Base-by-base conservation (phyloP, 2,797 vertebrate genomes). In the Anisognathus igniventris region DNA sequence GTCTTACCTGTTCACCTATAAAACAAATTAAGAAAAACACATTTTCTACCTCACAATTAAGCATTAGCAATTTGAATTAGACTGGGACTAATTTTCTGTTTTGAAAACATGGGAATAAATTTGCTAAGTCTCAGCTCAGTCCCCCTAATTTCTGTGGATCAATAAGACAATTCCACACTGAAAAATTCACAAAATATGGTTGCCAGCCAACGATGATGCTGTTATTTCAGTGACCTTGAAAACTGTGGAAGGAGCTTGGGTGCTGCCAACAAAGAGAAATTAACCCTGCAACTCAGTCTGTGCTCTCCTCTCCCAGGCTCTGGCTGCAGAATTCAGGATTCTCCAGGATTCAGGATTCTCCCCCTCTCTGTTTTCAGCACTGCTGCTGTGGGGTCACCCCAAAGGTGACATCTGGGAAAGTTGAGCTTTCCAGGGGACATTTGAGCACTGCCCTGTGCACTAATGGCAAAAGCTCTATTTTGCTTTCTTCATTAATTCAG, bases 401-500 rank as follows among this genome's bases (percentile, higher is more conserved):
- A 18, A 50, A 92, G 67, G 84, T 42, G 89, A 85, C 87, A 81
- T 28, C 70, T 89, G 2, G 10, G 48, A 23, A 75, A 76, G 71
- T 0, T n/a, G 39, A 93, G 78, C 58, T 87, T 65, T 70, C 16
- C 13, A 62, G 57, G 40, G 76, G 61, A 92, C 76, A 18, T 78
- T 70, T 72, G 76, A 8, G 66, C 57, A 58, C 66, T 18, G 31
- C 2, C 77, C 66, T 86, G 56, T 27, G 70, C 56, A 24, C 37
- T 86, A 48, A 90, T 33, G 64, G 40, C 28, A 94, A 88, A 92
- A 84, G 62, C 76, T 50, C 0, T 72, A 23, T 86, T 97, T 95
- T 93, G 53, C 83, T 86, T 90, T 95, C 76, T 79, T 92, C 62
- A 71, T 93, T 90, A 92, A 93, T 92, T 76, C 90, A 82, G 80